Evolutionary conservation across 2,113 vertebrate genomes (phyloP), one percentile per base, ranked within the genome.

Genomic region (Galeopterus variegatus): DNA sequence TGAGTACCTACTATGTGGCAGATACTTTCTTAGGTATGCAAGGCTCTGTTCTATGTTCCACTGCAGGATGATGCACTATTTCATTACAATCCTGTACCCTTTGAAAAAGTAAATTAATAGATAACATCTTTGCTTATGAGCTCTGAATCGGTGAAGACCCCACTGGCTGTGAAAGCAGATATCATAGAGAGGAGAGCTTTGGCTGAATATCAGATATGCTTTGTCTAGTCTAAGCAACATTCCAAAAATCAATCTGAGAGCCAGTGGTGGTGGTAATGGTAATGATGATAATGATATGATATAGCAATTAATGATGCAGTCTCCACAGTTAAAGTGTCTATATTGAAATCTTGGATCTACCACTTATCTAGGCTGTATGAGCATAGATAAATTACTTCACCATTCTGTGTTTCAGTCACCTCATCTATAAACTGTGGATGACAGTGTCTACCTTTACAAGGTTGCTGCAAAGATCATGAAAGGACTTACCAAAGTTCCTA

Each of bases 71-170:
- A 36, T 79, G 6, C 45, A 19, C 18, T 77, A 13, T 58, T 72
- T 62, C 17, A 76, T 36, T 86, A 88, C 3, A 88, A 62, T 36
- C 67, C 36, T 65, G 15, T 33, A 65, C 48, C 8, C 24, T 31
- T 64, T 70, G 31, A 88, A 85, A 92, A 94, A 62, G 45, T 28
- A 69, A 93, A 58, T 52, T 15, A 84, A 92, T 5, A 85, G n/a
- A 82, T n/a, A 52, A 31, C 87, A 18, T 88, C 26, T 93, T 72
- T 72, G 48, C 21, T 79, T 50, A 56, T 54, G 21, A 60, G 4
- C 50, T 91, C 18, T 81, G 45, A 76, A 85, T n/a, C 26, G 62
- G 0, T 56, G 19, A 87, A 24, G n/a, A 90, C 2, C 13, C n/a
- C 33, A 24, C 5, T 48, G 76, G 72, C 45, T n/a, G 1, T 75